phyloP scores from a whole-genome alignment of 2,888 invertebrate genomes.

The Noctua comes region DNA sequence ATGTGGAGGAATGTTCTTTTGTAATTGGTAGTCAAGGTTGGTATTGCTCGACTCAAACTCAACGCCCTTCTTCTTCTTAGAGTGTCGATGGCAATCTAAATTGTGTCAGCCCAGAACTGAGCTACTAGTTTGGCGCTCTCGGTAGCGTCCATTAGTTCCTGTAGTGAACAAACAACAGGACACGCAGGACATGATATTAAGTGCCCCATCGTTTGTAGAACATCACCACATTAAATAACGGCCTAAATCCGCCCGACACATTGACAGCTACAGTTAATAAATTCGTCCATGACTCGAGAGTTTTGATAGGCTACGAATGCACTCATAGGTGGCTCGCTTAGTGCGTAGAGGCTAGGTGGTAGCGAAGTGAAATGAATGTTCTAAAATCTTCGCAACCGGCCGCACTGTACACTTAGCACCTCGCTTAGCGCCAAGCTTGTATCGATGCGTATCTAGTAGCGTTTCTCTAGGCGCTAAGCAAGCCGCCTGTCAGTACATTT shows the following conservation, averaged over 20 bases:
- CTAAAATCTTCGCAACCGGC: not conserved
- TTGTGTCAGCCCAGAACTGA: no score
- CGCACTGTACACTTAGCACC: not conserved
- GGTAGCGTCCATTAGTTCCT: no score
- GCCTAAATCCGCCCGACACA: not conserved
- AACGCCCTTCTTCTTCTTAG: no score
- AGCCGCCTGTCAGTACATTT: not conserved
- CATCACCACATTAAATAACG: no score
- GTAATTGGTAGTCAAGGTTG: not conserved
- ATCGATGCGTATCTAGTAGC: not conserved
- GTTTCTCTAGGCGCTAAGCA: not conserved
- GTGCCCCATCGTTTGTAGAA: no score
- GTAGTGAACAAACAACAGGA: no score
- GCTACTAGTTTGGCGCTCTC: no score
- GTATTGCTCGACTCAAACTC: not conserved
- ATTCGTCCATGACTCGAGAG: not conserved
- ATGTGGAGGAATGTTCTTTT: slow-evolving; percentile 7
- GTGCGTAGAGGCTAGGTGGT: no score
- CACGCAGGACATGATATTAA: no score
- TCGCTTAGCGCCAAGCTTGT: not conserved
- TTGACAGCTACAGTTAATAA: not conserved
- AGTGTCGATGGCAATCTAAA: no score
- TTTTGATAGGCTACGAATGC: not conserved
- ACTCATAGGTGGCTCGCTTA: not conserved
- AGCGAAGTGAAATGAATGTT: not conserved